Conservation (phyloP, 1,140 invertebrate species). For the Melanaphis sacchari region DNA sequence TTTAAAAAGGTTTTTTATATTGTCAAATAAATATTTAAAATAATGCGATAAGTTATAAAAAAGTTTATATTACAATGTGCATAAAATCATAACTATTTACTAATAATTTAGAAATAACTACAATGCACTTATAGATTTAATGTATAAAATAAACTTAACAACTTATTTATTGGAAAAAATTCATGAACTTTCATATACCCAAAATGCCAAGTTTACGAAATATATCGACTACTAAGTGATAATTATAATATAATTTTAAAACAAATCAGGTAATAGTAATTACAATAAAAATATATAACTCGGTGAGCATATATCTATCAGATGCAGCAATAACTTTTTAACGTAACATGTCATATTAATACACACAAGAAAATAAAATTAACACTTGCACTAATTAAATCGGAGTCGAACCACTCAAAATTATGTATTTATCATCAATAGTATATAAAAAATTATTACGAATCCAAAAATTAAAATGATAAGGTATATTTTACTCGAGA, state of each 20-base stretch:
- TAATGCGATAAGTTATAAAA: conserved; percentile 4
- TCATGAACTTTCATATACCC: background rate
- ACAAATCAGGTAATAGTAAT: background rate
- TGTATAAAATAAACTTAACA: background rate
- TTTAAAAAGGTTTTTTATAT: background rate
- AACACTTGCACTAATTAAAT: background rate
- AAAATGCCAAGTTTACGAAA: background rate
- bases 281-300: background rate
- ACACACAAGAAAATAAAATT: background rate
- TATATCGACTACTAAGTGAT: background rate
- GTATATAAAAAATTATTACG: background rate
- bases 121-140: background rate
- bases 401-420: background rate
- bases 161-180: background rate
- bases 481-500: background rate
- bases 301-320: background rate
- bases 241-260: background rate
- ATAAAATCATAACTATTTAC: background rate
- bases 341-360: background rate
- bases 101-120: background rate
- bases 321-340: background rate
- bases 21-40: background rate
- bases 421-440: background rate
- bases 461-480: background rate
- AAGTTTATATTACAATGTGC: background rate